Percentiles rank a stretch among this genome's conserved stretches.
phyloP scores from a whole-genome alignment of 1,140 invertebrate species.

The Drosophila guanche region DNA sequence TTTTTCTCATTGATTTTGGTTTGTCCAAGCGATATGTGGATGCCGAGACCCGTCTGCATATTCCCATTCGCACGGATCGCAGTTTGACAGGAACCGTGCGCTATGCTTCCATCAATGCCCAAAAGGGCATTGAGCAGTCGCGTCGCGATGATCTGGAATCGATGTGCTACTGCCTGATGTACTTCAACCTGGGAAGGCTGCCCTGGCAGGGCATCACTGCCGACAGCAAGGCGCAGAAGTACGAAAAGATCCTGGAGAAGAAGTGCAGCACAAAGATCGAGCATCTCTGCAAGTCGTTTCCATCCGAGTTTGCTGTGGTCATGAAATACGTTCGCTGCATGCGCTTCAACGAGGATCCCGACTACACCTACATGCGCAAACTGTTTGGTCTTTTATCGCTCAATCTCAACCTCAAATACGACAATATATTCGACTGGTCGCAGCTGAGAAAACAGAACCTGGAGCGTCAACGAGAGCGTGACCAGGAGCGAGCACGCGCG shows the following conservation, averaged over 20 bases:
- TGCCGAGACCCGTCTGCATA: slow-evolving; percentile 94
- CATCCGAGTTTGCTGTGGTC: slow-evolving; percentile 96
- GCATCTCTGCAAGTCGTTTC: slow-evolving; percentile 94
- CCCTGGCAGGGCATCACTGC: slow-evolving; percentile 99
- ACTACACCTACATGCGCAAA: slow-evolving; percentile 97
- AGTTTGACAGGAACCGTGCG: slow-evolving; percentile 94
- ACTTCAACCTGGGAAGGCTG: slow-evolving; percentile 97
- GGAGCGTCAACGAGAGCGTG: slow-evolving; percentile 37
- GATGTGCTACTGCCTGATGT: slow-evolving; percentile 99
- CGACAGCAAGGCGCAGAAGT: slow-evolving; percentile 98
- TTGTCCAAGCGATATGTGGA: slow-evolving; percentile 98
- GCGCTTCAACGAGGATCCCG: slow-evolving; percentile 97
- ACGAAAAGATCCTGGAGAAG: slow-evolving; percentile 98
- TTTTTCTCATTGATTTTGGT: slow-evolving; percentile 99
- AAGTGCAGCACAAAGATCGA: slow-evolving; percentile 98
- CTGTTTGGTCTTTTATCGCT: slow-evolving; percentile 98
- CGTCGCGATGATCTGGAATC: slow-evolving; percentile 97
- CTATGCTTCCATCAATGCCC: slow-evolving; percentile 91
- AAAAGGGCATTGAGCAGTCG: slow-evolving; percentile 93
- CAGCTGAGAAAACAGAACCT: slow-evolving; percentile 86
- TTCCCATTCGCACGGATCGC: slow-evolving; percentile 99
- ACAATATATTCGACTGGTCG: slow-evolving; percentile 99
- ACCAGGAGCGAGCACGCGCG: slow-evolving; percentile 23
- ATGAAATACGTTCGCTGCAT: slow-evolving; percentile 97
- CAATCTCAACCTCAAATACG: slow-evolving; percentile 97